phyloP scores from a whole-genome alignment of 2,113 vertebrate genomes.

The Argyrosomus japonicus region DNA sequence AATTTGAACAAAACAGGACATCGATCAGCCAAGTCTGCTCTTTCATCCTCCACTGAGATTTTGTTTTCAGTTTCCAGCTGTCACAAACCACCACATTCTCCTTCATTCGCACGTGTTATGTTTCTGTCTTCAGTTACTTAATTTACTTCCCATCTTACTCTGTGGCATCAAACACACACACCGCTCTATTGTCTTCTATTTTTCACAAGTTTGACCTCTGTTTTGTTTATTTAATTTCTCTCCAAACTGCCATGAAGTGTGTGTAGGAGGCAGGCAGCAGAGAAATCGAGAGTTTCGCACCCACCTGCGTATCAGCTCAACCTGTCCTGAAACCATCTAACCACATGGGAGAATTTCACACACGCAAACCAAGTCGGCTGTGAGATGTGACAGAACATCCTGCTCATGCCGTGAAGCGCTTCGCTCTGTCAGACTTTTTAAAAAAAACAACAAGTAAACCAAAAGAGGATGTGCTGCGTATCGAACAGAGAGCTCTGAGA shows the following conservation, averaged over 20 bases:
- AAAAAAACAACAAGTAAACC: slow-evolving; percentile 48
- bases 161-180: not conserved
- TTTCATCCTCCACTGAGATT: slow-evolving; percentile 50
- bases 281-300: slow-evolving; percentile 60
- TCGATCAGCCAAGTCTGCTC: slow-evolving; percentile 27
- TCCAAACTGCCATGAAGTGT: slow-evolving; percentile 20
- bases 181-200: not conserved
- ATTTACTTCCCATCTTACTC: slow-evolving; percentile 11
- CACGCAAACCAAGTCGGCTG: slow-evolving; percentile 45
- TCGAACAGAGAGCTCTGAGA: slow-evolving; percentile 37
- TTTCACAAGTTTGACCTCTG: slow-evolving; percentile 30
- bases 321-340: slow-evolving; percentile 73
- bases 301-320: slow-evolving; percentile 61
- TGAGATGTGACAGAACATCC: slow-evolving; percentile 72
- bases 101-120: not conserved
- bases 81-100: not conserved
- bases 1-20: slow-evolving; percentile 69
- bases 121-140: slow-evolving; percentile 1
- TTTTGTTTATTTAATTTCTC: slow-evolving; percentile 23
- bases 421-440: slow-evolving; percentile 29
- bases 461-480: slow-evolving; percentile 66
- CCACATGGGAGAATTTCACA: slow-evolving; percentile 68
- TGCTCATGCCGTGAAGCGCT: slow-evolving; percentile 54
- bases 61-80: slow-evolving; percentile 25
- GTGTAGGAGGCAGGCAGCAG: slow-evolving; percentile 54